phyloP scores from a whole-genome alignment of 2,888 invertebrate genomes.

The Syrista parreyssii region DNA sequence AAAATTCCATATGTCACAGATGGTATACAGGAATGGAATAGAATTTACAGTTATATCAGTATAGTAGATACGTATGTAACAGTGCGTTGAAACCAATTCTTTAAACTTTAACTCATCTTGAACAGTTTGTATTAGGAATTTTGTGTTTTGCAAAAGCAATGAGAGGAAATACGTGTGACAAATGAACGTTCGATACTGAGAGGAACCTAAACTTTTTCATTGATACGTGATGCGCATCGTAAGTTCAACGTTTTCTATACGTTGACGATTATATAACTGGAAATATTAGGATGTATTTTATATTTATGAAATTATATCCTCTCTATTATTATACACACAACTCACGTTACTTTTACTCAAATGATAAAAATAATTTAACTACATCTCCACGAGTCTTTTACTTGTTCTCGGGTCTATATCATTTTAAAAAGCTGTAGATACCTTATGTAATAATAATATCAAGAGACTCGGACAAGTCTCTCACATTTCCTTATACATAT shows the following conservation, averaged over 20 bases:
- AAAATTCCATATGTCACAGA: not conserved
- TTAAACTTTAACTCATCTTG: not conserved
- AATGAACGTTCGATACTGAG: not conserved
- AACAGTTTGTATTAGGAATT: not conserved
- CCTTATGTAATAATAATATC: slow-evolving; percentile 1
- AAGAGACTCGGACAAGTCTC: not conserved
- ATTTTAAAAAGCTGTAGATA: slow-evolving; percentile 6
- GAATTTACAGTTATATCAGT: not conserved
- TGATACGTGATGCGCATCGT: not conserved
- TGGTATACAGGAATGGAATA: not conserved
- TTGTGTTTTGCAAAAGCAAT: not conserved
- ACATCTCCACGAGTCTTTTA: not conserved
- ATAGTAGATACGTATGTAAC: not conserved
- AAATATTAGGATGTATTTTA: not conserved
- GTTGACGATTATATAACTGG: not conserved
- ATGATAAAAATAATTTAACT: not conserved
- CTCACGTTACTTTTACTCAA: not conserved
- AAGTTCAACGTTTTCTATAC: not conserved
- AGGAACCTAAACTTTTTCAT: not conserved
- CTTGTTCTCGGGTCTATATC: not conserved
- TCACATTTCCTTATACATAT: not conserved
- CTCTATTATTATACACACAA: not conserved
- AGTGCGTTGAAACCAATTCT: not conserved
- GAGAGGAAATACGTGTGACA: not conserved
- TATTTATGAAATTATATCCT: not conserved